Evolutionary conservation across 2,113 vertebrate genomes (phyloP).

Genomic region (Pitta sordida): DNA sequence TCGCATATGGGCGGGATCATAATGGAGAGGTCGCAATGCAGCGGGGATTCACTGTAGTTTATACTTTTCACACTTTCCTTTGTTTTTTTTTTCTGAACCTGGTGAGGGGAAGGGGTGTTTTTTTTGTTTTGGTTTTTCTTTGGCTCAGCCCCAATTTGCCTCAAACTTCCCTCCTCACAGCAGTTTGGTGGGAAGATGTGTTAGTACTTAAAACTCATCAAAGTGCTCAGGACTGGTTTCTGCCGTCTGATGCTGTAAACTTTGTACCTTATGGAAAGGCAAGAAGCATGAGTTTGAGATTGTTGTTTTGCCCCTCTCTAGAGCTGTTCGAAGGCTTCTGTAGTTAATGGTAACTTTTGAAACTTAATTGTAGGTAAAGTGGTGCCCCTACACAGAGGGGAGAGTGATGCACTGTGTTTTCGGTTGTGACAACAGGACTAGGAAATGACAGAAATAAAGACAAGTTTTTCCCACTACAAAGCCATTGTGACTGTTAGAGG

Average conservation of each 20-base stretch:
- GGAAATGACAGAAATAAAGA: not conserved
- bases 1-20: no score
- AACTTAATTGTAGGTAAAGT: not conserved
- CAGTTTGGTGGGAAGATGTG: not conserved
- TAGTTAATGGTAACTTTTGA: not conserved
- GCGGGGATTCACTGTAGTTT: no score
- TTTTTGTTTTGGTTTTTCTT: no score
- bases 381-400: not conserved
- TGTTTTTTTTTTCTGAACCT: no score
- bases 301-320: not conserved
- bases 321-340: not conserved
- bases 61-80: no score
- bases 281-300: not conserved
- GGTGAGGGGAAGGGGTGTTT: no score
- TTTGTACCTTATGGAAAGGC: not conserved
- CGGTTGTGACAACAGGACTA: not conserved
- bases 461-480: not conserved
- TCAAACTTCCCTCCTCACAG: no score
- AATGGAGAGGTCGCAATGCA: no score
- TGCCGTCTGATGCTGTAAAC: not conserved
- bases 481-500: no score
- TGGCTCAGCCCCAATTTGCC: no score
- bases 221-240: not conserved
- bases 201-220: not conserved
- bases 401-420: not conserved